A percentile compares a stretch with the other conserved stretches of the same genome.
phyloP scores from a whole-genome alignment of 1,140 invertebrate species.

The Dryas iulia region DNA sequence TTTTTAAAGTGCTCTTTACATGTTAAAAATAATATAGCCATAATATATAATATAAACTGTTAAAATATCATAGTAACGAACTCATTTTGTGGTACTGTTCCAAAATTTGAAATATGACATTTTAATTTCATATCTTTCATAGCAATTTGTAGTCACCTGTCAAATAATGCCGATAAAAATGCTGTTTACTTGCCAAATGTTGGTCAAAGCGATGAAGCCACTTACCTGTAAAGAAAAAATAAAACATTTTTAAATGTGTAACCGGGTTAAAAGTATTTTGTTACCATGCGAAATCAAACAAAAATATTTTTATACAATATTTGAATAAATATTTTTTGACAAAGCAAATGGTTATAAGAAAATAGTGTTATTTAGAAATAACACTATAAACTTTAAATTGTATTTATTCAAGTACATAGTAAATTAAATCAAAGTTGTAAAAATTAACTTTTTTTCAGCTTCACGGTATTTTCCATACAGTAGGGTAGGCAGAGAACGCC shows the following conservation, averaged over 20 bases:
- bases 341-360: too few species aligned
- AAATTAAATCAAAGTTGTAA: too few species aligned
- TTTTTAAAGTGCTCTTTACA: too few species aligned
- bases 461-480: too few species aligned
- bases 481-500: too few species aligned
- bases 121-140: conserved; percentile 6
- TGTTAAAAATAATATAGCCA: too few species aligned
- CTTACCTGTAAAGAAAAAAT: conserved; percentile 43
- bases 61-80: background rate
- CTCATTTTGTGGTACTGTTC: background rate
- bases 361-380: too few species aligned
- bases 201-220: conserved; percentile 15
- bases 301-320: too few species aligned
- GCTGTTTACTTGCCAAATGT: conserved; percentile 19
- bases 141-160: conserved; percentile 23
- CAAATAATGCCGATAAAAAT: conserved; percentile 2
- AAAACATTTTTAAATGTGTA: background rate
- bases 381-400: too few species aligned
- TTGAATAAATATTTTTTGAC: too few species aligned
- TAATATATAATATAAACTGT: background rate
- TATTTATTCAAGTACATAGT: too few species aligned
- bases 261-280: background rate
- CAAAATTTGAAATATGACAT: background rate
- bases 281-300: background rate
- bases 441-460: too few species aligned